Conservation (phyloP, 37 sponge, comb jelly and placozoan species). For the Halichondria panicea region DNA sequence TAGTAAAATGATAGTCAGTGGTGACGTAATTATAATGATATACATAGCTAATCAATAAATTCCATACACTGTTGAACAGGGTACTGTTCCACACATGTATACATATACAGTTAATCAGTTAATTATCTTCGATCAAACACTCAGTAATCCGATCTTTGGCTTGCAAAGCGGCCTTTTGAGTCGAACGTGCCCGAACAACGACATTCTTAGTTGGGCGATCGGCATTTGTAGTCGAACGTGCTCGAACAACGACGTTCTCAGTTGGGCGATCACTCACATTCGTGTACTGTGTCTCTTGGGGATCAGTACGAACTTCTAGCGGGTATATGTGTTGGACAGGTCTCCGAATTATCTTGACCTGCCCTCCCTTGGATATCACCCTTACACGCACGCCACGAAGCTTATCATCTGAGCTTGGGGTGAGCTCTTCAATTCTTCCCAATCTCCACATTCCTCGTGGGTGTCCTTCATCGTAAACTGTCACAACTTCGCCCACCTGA, state of each 20-base stretch:
- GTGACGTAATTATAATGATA: too few species aligned
- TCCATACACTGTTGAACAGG: slow-evolving; percentile 13
- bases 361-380: neutral
- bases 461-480: slow-evolving; percentile 15
- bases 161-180: neutral
- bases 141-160: neutral
- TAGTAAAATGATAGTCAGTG: too few species aligned
- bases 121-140: slow-evolving; percentile 2
- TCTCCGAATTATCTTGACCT: neutral
- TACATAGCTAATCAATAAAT: too few species aligned
- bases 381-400: slow-evolving; percentile 4
- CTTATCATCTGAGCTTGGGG: neutral
- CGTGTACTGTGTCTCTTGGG: neutral
- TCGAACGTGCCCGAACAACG: neutral
- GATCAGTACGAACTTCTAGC: slow-evolving; percentile 9
- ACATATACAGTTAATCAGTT: too few species aligned
- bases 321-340: slow-evolving; percentile 29
- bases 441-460: slow-evolving; percentile 9
- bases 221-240: too few species aligned
- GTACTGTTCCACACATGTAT: neutral
- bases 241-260: too few species aligned
- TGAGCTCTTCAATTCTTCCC: slow-evolving; percentile 5
- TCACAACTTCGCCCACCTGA: slow-evolving; percentile 1
- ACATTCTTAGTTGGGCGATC: neutral
- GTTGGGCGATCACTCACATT: neutral